A percentile compares a stretch with the other conserved stretches of the same genome.
Conservation (phyloP, 1,140 invertebrate genomes). For the Carposina sasakii region DNA sequence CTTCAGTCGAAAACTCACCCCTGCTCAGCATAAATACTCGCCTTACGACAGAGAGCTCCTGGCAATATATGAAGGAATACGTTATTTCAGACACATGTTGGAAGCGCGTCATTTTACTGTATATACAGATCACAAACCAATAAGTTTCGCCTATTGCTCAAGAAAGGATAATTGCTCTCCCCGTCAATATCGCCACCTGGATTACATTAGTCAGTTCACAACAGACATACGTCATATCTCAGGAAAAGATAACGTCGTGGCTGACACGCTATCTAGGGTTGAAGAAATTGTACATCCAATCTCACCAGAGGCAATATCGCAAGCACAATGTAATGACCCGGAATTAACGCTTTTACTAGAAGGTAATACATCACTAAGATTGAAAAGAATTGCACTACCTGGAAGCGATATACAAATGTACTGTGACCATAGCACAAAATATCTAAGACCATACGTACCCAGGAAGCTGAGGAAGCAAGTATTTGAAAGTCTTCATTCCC, state of each 20-base stretch:
- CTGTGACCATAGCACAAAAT: background rate
- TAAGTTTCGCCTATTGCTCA: background rate
- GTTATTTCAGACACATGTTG: slow-evolving; percentile 19
- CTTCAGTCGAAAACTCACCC: slow-evolving; percentile 15
- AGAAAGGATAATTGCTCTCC: slow-evolving; percentile 20
- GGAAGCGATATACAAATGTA: background rate
- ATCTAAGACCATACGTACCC: background rate
- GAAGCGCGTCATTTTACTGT: slow-evolving; percentile 14
- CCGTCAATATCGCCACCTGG: slow-evolving; percentile 33
- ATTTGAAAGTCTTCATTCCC: background rate
- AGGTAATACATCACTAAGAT: background rate
- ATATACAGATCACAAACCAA: background rate
- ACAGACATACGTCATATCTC: slow-evolving; percentile 23
- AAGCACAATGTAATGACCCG: background rate
- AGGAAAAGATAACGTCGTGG: slow-evolving; percentile 43
- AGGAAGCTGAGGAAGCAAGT: background rate
- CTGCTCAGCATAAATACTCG: slow-evolving; percentile 15
- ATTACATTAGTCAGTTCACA: slow-evolving; percentile 36
- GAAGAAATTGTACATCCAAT: background rate
- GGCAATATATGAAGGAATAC: slow-evolving; percentile 20
- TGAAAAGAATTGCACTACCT: background rate
- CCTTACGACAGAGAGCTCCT: slow-evolving; percentile 22
- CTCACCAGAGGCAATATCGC: background rate
- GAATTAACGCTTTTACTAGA: background rate
- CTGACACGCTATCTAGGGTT: slow-evolving; percentile 17